Conservation (phyloP, 2,888 invertebrate species). For the Pteria penguin region DNA sequence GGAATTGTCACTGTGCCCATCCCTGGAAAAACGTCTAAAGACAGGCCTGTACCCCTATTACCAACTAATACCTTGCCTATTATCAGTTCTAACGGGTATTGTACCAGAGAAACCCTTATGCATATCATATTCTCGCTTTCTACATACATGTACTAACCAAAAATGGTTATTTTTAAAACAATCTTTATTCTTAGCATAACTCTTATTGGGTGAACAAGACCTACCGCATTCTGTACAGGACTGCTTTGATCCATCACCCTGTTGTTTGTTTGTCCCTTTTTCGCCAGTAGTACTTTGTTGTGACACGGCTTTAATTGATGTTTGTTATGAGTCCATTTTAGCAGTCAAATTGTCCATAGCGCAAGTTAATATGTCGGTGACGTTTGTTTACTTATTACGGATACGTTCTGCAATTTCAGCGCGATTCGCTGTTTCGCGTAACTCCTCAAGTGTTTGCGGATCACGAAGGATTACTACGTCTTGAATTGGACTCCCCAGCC, state of each 20-base stretch:
- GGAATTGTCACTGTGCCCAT: not conserved
- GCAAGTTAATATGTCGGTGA: not conserved
- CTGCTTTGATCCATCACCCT: not conserved
- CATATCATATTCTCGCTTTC: not conserved
- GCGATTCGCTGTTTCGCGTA: not conserved
- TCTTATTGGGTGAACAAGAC: constrained; percentile 12
- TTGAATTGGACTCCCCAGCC: not conserved
- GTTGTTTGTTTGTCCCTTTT: not conserved
- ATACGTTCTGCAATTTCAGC: not conserved
- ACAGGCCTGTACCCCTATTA: not conserved
- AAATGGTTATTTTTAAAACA: constrained; percentile 11
- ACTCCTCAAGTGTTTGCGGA: not conserved
- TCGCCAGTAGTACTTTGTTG: not conserved
- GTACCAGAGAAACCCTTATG: not conserved
- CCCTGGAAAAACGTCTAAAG: not conserved
- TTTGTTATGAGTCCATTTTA: too few relatives aligned
- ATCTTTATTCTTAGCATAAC: constrained; percentile 10
- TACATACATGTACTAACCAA: not conserved
- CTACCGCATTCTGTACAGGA: constrained; percentile 4
- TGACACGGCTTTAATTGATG: too few relatives aligned
- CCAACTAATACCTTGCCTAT: not conserved
- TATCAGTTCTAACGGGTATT: not conserved
- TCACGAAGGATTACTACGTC: not conserved
- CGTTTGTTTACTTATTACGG: not conserved
- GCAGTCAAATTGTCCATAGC: not conserved